Base-by-base conservation (phyloP, 2,797 vertebrate genomes). In the Eospalax fontanierii region DNA sequence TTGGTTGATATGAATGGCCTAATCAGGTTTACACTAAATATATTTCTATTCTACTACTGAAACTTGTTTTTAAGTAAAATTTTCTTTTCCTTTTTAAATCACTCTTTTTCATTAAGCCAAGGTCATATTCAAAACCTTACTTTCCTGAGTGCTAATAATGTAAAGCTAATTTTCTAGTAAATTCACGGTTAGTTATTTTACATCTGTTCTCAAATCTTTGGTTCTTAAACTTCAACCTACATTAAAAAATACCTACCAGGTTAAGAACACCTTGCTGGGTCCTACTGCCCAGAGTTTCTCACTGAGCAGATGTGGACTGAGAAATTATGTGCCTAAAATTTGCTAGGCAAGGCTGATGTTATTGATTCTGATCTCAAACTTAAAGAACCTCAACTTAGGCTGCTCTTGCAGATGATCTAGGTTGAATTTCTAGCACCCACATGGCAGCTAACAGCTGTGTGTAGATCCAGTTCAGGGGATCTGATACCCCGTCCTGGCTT, bases 51-150 rank as follows among this genome's bases (percentile, higher is more conserved):
- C 33, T 68, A 11, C 11, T 66, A 38, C 6, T 65, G 30, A 86
- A 87, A 91, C 3, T 43, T 15, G 59, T 65, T 90, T 85, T n/a
- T 78, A 88, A 90, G 43, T 18, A 28, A 90, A 68, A 92, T 81
- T 80, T 87, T 81, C n/a, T 26, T 24, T 66, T 73, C 71, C 19
- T 88, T 87, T 85, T 74, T 26, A 40, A 89, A 96, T 85, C 10
- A 43, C 89, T 89, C 66, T 68, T 80, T 50, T 35, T 92, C 3
- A 40, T 68, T 87, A 83, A 12, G 14, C 28, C 63, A 83, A 91
- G 26, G 66, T 82, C 26, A 73, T 84, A 57, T 79, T 91, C 21
- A 81, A 89, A 6, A 85, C 46, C 46, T 94, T 70, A 82, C 3
- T 89, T 91, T 79, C 6, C 86, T 35, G 78, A 74, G 10, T 70